phyloP scores from a whole-genome alignment of 2,888 invertebrate species.

The Heliconius erato region DNA sequence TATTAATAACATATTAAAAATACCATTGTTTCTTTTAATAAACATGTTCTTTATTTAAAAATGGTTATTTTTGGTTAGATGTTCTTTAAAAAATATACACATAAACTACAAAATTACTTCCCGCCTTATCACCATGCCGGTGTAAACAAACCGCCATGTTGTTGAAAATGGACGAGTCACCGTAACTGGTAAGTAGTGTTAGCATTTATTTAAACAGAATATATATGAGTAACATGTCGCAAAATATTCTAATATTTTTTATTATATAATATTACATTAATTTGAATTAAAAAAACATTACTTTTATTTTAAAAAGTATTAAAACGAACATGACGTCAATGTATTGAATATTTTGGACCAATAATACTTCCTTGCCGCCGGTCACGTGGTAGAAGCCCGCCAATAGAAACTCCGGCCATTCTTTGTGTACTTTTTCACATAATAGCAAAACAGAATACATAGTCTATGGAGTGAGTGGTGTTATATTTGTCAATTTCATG shows the following conservation, averaged over 20 bases:
- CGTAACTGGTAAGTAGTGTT: slow-evolving; percentile 68
- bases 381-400: slow-evolving; percentile 83
- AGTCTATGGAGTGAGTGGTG: slow-evolving; percentile 85
- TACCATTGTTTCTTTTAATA: slow-evolving; percentile 66
- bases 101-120: slow-evolving; percentile 67
- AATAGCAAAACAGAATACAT: slow-evolving; percentile 83
- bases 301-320: slow-evolving; percentile 54
- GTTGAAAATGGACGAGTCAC: slow-evolving; percentile 71
- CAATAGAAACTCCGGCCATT: slow-evolving; percentile 83
- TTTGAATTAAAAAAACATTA: slow-evolving; percentile 6
- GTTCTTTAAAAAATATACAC: slow-evolving; percentile 46
- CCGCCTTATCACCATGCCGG: slow-evolving; percentile 83
- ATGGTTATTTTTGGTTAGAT: slow-evolving; percentile 62
- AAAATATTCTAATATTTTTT: slow-evolving; percentile 18
- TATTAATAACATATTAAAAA: slow-evolving; percentile 56
- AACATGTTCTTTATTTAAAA: slow-evolving; percentile 63
- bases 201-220: background rate
- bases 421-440: slow-evolving; percentile 85
- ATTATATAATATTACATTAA: background rate
- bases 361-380: slow-evolving; percentile 65
- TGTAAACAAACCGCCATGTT: slow-evolving; percentile 87
- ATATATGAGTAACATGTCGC: background rate
- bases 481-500: slow-evolving; percentile 84
- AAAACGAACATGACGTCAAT: slow-evolving; percentile 68
- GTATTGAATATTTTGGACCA: slow-evolving; percentile 65